Evolutionary conservation across 2,888 invertebrate species (phyloP), one percentile per base, ranked within the genome.

Genomic region (Odontocerum albicorne): DNA sequence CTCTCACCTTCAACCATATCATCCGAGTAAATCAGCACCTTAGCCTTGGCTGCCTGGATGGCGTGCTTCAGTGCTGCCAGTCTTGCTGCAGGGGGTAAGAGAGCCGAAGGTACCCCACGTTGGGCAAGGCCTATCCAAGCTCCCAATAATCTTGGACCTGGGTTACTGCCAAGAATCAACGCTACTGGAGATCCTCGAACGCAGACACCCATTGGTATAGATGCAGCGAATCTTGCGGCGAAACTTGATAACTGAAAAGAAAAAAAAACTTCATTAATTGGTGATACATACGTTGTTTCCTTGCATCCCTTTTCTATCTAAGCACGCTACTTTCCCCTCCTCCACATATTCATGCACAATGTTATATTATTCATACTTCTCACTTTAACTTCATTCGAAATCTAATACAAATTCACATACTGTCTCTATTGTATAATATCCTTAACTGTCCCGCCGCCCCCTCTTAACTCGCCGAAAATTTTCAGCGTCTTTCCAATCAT

Each of bases 101-200:
- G 75, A 0, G 97, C 96, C 0, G 92, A 85, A 2, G 87, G 77
- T 0, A 90, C 83, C 42, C 90, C 88, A 33, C 90, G 73, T 76
- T 96, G 95, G 4, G 93, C 87, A 38, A 97, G 73, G 0, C 96
- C 97, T 3, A 98, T 74, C 96, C 96, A 97, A 1, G 90, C 77
- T 63, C 88, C 88, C 0, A 92, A 83, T 68, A 89, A 96, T 69
- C 96, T 92, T 0, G 92, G 89, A 17, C 90, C 81, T 22, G 90
- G 92, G 19, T 42, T 35, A 4, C 17, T 3, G 1, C 43, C 44
- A 10, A 55, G 32, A 15, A 21, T 21, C 44, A 55, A 31, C 4
- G 36, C 49, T 4, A 20, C 36, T 8, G 50, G 50, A 2, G n/a
- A 15, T 4, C 42, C 42, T 3, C 42, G 50, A 1, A 2, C 1